phyloP scores from a whole-genome alignment of 2,113 vertebrate genomes.

The Chascanopsetta lugubris region DNA sequence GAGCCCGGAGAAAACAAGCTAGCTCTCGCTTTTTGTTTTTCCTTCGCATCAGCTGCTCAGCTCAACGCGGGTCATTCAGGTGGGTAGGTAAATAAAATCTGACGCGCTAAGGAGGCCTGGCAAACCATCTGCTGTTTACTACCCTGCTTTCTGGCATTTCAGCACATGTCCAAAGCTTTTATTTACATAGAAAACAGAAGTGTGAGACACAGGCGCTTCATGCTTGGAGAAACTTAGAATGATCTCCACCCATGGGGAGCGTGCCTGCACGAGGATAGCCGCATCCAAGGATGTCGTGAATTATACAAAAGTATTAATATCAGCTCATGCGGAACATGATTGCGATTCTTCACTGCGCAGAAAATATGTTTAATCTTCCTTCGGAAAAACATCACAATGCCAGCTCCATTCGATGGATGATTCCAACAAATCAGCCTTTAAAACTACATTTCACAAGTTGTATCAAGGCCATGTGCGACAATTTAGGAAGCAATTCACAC shows the following conservation, averaged over 20 bases:
- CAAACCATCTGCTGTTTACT: slow-evolving; percentile 82
- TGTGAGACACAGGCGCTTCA: slow-evolving; percentile 1
- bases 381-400: slow-evolving; percentile 9
- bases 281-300: neutral
- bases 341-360: slow-evolving; percentile 1
- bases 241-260: neutral
- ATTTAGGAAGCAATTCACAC: slow-evolving; percentile 37
- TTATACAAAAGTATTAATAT: neutral
- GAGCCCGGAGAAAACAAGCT: slow-evolving; percentile 73
- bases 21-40: slow-evolving; percentile 44
- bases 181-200: slow-evolving; percentile 59
- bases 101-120: slow-evolving; percentile 63
- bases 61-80: slow-evolving; percentile 76
- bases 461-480: neutral
- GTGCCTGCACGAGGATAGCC: neutral
- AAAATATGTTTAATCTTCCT: neutral
- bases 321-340: neutral
- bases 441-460: slow-evolving; percentile 2
- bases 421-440: slow-evolving; percentile 3
- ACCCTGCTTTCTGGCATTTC: slow-evolving; percentile 44
- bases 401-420: slow-evolving; percentile 1
- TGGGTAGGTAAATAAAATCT: slow-evolving; percentile 76
- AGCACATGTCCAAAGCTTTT: slow-evolving; percentile 48
- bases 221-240: slow-evolving; percentile 19
- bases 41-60: slow-evolving; percentile 60